phyloP scores from a whole-genome alignment of 2,888 invertebrate genomes.

The Acronicta alni region DNA sequence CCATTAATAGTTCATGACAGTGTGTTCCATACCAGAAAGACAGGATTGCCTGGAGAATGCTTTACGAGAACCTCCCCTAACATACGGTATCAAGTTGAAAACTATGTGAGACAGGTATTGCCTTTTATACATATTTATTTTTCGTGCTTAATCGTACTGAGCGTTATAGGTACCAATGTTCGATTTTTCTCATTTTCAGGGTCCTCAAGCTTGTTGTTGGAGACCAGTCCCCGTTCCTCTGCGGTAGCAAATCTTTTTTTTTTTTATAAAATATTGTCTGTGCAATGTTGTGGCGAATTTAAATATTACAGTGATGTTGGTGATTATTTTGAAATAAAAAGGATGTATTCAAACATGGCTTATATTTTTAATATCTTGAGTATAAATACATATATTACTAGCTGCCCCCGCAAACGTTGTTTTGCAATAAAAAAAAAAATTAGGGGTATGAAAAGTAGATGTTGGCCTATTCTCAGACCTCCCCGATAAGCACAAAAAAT shows the following conservation, averaged over 20 bases:
- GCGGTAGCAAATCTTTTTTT: constrained; percentile 52
- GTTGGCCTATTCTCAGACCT: no score
- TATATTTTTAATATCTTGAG: not conserved
- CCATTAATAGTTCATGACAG: constrained; percentile 89
- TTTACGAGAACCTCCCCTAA: constrained; percentile 69
- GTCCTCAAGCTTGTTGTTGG: constrained; percentile 70
- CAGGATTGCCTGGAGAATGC: constrained; percentile 72
- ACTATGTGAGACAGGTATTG: constrained; percentile 75
- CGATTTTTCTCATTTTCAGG: constrained; percentile 61
- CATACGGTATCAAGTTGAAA: constrained; percentile 74
- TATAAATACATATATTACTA: not conserved
- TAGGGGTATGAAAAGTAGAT: no score
- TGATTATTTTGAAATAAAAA: constrained; percentile 32
- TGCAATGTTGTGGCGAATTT: constrained; percentile 18
- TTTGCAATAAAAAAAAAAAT: no score
- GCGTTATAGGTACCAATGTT: not conserved
- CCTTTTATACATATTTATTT: not conserved
- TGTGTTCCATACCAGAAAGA: constrained; percentile 76
- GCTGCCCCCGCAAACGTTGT: no score
- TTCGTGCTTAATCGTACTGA: not conserved
- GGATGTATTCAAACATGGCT: not conserved
- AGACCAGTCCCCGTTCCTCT: constrained; percentile 71
- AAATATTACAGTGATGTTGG: constrained; percentile 37
- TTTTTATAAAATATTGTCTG: constrained; percentile 13
- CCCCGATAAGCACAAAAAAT: no score